Evolutionary conservation across 1,140 invertebrate species (phyloP), one percentile per base, ranked within the genome.

Genomic region (Semibalanus balanoides): DNA sequence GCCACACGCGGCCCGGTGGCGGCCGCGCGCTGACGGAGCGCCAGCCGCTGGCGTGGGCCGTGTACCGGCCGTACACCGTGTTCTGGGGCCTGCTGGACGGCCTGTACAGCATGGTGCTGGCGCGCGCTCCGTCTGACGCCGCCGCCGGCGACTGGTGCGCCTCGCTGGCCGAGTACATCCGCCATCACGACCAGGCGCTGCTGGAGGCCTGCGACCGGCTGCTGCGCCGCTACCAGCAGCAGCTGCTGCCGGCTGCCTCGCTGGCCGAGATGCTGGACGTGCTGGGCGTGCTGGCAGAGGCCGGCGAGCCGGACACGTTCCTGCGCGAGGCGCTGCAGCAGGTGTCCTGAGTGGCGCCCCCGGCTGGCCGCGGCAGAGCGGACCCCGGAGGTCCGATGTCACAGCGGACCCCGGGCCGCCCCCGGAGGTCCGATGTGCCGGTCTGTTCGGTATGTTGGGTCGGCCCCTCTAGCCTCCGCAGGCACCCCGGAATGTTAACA

Each of bases 121-220:
- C 40, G 11, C 28, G 40, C 25, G 74, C 71, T 14, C 35, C 78
- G 79, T 31, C 78, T 81, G 87, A 87, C 28, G 77, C 80, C 7
- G 79, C 74, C 75, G 90, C 91, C 77, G 90, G 92, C 76, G 90
- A 93, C 78, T 98, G 96, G 96, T 89, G 94, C 9, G 87, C 89
- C 9, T 89, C 90, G 77, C 85, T 98, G 76, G 96, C 95, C 31
- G 94, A 96, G 82, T 97, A 93, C 82, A 94, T 98, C 80, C 89
- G 96, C 9, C 90, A 94, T 81, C 97, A 96, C 85, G 97, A 98
- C 85, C 93, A 95, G 83, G 86, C 88, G 22, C 86, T 97, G 82
- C 85, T 95, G 22, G 96, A 97, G 84, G 89, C 89, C 40, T 94
- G 93, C 28, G 94, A 96, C 82, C 88, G 88, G 76, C 87, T 95